Conservation (phyloP, 2,797 vertebrate genomes). For the Poeciliopsis paucimaculata region DNA sequence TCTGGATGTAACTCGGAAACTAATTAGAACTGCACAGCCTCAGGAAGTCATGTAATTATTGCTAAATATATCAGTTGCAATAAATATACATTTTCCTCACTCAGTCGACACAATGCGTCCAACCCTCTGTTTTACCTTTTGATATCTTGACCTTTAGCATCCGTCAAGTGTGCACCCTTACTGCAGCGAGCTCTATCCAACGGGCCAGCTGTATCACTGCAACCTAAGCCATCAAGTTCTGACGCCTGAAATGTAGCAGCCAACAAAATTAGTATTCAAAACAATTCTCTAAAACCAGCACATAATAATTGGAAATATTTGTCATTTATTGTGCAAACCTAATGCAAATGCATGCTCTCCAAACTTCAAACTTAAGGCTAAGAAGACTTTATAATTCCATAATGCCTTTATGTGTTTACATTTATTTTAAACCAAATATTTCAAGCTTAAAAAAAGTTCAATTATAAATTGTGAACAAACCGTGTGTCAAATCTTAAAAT, state of each 20-base stretch:
- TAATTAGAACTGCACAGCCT: not conserved
- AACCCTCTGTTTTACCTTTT: not conserved
- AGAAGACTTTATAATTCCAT: not conserved
- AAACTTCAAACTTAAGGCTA: not conserved
- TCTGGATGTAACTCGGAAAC: not conserved
- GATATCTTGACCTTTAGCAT: not conserved
- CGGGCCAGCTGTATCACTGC: not conserved
- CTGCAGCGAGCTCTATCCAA: not conserved
- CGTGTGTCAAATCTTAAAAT: not conserved
- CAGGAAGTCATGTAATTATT: not conserved
- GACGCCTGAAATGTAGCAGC: not conserved
- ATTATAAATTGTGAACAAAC: not conserved
- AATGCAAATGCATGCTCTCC: not conserved
- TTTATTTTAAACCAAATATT: constrained; percentile 13
- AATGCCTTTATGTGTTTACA: constrained; percentile 20
- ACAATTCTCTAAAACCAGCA: not conserved
- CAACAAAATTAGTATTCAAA: not conserved
- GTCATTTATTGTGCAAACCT: not conserved
- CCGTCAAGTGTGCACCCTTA: not conserved
- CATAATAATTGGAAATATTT: not conserved
- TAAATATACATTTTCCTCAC: not conserved
- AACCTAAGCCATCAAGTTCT: not conserved
- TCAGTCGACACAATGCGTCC: not conserved
- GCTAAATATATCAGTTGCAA: not conserved
- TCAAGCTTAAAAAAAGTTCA: constrained; percentile 17